Base-by-base conservation (phyloP, 2,113 vertebrate genomes). In the Indicator indicator region DNA sequence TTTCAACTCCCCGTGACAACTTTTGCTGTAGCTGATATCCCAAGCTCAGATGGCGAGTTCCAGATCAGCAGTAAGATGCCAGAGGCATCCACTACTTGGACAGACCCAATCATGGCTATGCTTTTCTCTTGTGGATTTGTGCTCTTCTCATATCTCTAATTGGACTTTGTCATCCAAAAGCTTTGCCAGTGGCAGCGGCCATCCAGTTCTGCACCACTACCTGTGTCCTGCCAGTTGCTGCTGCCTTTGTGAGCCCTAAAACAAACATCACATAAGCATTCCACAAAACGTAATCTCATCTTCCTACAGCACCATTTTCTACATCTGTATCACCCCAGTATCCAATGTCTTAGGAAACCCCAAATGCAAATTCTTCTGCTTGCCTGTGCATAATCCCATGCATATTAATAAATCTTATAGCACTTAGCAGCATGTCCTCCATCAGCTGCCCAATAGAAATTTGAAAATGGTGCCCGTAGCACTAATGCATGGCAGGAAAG, bases 401-500 rank as follows among this genome's bases (percentile, higher is more conserved):
- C 38, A 46, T 90, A 90, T 94, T 90, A 94, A 95, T 92, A 79
- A 84, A 88, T 72, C 62, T 92, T 83, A 86, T 58, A 86, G 83
- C 92, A 88, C 58, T 95, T 83, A 93, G 92, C 88, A 96, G 80
- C 90, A 86, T 92, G 90, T 75, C 88, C 58, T 94, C 92, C 96
- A 93, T 93, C 94, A 95, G 91, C 72, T 71, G 88, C 86, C 90
- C 88, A 88, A 74, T 2, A 78, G 83, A 84, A 86, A 90, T 80
- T 92, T 81, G 69, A 90, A 95, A 94, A 92, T 75, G 77, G 83
- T 95, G 86, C 96, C 95, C 95, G 88, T 65, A 95, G 84, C 90
- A 54, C 64, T 78, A 95, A 88, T 84, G 92, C 70, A 76, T 93
- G 80, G 42, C 88, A 92, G 88, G 58, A 65, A 84, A 88, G 91